These are phyloP conservation scores for Benthosema pterotum DNA, from an alignment of 2,797 vertebrate genomes.

Conservation along the genomic window DNA sequence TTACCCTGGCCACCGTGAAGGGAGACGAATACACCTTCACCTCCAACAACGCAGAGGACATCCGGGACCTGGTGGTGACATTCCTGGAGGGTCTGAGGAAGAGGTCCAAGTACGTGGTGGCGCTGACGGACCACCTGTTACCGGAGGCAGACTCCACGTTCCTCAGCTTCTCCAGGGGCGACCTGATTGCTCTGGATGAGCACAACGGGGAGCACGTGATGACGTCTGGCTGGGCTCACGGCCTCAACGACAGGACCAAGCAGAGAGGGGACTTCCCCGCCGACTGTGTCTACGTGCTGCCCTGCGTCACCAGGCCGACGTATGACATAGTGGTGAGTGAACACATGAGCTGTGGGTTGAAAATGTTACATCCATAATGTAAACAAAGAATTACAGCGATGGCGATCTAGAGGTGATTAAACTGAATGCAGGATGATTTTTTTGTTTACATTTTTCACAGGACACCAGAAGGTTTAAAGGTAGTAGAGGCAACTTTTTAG, in stretches of 20 bases:
- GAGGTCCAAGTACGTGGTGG: conserved; percentile 93
- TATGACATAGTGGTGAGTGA: conserved; percentile 90
- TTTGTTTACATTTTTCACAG: no score
- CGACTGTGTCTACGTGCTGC: conserved; percentile 92
- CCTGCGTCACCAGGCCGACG: conserved; percentile 87
- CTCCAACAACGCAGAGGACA: conserved; percentile 95
- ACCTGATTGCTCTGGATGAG: conserved; percentile 92
- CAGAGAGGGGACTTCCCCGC: conserved; percentile 94
- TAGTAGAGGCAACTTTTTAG: no score
- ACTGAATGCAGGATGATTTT: no score
- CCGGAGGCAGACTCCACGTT: conserved; percentile 88
- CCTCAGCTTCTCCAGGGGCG: conserved; percentile 92
- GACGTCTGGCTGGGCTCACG: conserved; percentile 93
- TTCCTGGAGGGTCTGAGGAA: conserved; percentile 94
- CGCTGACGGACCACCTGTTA: conserved; percentile 83
- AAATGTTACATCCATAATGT: no score
- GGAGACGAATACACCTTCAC: conserved; percentile 98
- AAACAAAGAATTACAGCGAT: no score
- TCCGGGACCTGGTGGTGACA: conserved; percentile 91
- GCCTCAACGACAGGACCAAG: conserved; percentile 91
- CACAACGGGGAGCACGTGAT: conserved; percentile 90
- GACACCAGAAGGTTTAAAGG: no score
- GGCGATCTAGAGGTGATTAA: no score
- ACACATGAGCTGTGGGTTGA: neutral
- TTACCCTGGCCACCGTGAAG: conserved; percentile 94